Conservation (phyloP, 2,888 invertebrate species). For the Asteroscopus sphinx region DNA sequence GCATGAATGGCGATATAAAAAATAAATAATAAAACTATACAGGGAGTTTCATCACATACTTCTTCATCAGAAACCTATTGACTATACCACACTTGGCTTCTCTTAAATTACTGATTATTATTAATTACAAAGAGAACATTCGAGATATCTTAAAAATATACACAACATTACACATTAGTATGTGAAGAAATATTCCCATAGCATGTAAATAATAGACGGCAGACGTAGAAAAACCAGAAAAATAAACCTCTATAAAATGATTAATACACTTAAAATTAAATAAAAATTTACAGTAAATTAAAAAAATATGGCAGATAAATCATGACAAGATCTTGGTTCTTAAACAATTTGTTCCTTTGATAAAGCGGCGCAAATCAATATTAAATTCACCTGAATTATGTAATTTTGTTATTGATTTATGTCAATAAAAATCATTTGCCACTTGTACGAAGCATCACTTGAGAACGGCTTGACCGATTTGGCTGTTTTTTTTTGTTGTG, state of each 20-base stretch:
- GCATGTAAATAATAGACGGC: conserved; percentile 6
- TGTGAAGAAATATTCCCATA: conserved; percentile 21
- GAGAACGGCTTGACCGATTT: too few relatives aligned
- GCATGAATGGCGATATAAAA: conserved; percentile 35
- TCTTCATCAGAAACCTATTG: neutral
- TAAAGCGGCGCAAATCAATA: conserved; percentile 17
- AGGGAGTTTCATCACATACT: conserved; percentile 23
- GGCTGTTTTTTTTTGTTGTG: too few relatives aligned
- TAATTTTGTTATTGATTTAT: conserved; percentile 36
- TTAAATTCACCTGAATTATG: conserved; percentile 10
- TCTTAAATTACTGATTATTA: conserved; percentile 9
- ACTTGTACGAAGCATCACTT: too few relatives aligned
- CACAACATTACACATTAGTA: conserved; percentile 7
- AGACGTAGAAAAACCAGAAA: conserved; percentile 23
- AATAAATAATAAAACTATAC: conserved; percentile 30
- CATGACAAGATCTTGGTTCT: conserved; percentile 1
- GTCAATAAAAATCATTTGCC: conserved; percentile 76
- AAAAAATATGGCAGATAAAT: conserved; percentile 33
- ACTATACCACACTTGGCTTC: conserved; percentile 16
- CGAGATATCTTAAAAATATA: conserved; percentile 21
- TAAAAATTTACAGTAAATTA: conserved; percentile 2
- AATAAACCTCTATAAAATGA: conserved; percentile 15
- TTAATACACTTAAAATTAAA: conserved; percentile 20
- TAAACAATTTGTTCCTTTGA: conserved; percentile 9
- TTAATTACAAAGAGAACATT: conserved; percentile 30